Conservation (phyloP, 2,888 invertebrate genomes). For the Troides helena region DNA sequence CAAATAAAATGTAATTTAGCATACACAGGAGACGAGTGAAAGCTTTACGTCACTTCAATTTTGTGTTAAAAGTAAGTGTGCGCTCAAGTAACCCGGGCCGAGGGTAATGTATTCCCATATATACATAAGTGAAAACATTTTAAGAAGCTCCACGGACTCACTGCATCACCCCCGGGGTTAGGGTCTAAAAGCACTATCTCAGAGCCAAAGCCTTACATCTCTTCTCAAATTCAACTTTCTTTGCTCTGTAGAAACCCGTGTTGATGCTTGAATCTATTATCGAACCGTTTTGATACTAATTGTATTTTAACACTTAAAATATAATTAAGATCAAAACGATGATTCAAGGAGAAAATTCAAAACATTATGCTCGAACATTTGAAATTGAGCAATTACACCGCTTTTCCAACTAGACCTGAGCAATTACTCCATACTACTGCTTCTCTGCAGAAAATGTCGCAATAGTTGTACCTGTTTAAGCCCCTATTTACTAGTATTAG, state of each 20-base stretch:
- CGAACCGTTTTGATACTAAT: conserved; percentile 51
- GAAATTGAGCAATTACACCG: too few relatives aligned
- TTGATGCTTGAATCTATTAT: conserved; percentile 48
- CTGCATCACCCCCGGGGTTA: conserved; percentile 80
- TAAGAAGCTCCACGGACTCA: conserved; percentile 78
- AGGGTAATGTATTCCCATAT: conserved; percentile 79
- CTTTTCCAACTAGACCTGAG: too few relatives aligned
- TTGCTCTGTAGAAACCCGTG: conserved; percentile 73
- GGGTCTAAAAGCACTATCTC: conserved; percentile 81
- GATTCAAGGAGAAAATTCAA: too few relatives aligned
- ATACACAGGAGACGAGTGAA: conserved; percentile 72
- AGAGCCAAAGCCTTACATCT: conserved; percentile 80
- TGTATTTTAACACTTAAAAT: neutral
- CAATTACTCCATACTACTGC: too few relatives aligned
- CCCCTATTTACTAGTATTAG: too few relatives aligned
- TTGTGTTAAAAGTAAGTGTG: conserved; percentile 77
- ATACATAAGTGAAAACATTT: conserved; percentile 80
- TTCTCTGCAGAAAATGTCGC: too few relatives aligned
- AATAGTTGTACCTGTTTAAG: too few relatives aligned
- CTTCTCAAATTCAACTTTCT: conserved; percentile 81
- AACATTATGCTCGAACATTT: too few relatives aligned
- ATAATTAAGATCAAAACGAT: neutral
- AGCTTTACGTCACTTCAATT: conserved; percentile 79
- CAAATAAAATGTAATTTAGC: conserved; percentile 74
- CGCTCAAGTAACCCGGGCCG: conserved; percentile 74